Evolutionary conservation across 2,797 vertebrate genomes (phyloP).

Genomic region (Anguilla megastoma): DNA sequence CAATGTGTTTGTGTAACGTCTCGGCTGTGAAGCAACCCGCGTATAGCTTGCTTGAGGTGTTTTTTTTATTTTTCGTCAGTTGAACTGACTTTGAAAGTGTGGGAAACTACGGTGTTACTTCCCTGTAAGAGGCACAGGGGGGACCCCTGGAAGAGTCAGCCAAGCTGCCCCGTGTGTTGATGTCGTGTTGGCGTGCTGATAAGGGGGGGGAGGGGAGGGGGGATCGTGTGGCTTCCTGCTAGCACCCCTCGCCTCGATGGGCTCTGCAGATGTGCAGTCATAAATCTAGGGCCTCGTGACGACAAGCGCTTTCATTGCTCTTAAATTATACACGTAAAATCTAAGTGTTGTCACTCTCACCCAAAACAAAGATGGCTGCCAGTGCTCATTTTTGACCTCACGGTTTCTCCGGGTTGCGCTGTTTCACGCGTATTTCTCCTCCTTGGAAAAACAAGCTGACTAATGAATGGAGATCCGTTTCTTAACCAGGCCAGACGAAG

Average conservation of each 20-base stretch:
- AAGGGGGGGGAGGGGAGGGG: conserved; percentile 41
- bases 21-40: not conserved
- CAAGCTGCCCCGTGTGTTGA: conserved; percentile 14
- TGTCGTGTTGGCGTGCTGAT: conserved; percentile 1
- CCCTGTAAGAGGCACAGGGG: not conserved
- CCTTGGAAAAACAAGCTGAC: not conserved
- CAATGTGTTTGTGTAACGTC: not conserved
- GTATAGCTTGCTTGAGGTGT: conserved; percentile 8
- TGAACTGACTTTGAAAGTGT: not conserved
- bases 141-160: not conserved
- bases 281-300: conserved; percentile 64
- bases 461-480: not conserved
- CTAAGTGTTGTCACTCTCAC: conserved; percentile 33
- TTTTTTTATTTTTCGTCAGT: not conserved
- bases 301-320: conserved; percentile 71
- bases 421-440: not conserved
- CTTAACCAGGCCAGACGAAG: not conserved
- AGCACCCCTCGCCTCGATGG: conserved; percentile 46
- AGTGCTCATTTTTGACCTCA: not conserved
- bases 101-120: not conserved
- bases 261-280: conserved; percentile 60
- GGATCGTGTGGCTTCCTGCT: conserved; percentile 25
- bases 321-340: conserved; percentile 61
- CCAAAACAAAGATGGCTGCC: conserved; percentile 15
- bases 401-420: not conserved